Conservation (phyloP, 2,888 invertebrate species). For the Luffia ferchaultella region DNA sequence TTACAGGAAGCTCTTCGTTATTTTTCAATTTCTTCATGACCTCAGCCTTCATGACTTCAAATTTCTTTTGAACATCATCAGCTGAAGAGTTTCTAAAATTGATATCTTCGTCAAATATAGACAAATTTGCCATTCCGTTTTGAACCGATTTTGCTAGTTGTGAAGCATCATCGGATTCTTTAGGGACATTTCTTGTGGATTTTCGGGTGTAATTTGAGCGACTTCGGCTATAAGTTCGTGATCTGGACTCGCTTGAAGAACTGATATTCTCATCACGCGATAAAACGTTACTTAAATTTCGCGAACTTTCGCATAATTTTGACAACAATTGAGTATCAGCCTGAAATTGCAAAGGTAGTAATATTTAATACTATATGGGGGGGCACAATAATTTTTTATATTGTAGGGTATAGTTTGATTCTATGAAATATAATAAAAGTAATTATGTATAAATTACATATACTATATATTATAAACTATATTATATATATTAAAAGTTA, state of each 20-base stretch:
- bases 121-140: constrained; percentile 60
- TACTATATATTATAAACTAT: too few relatives aligned
- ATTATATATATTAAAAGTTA: too few relatives aligned
- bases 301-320: constrained; percentile 43
- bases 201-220: constrained; percentile 29
- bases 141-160: constrained; percentile 64
- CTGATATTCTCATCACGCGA: constrained; percentile 51
- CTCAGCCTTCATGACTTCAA: constrained; percentile 44
- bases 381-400: too few relatives aligned
- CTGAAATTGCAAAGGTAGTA: constrained; percentile 23
- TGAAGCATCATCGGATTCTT: constrained; percentile 45
- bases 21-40: constrained; percentile 47
- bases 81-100: constrained; percentile 27
- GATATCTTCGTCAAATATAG: constrained; percentile 39
- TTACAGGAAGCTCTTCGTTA: constrained; percentile 32
- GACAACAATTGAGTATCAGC: constrained; percentile 35
- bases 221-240: constrained; percentile 32
- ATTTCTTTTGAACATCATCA: constrained; percentile 39
- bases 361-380: too few relatives aligned
- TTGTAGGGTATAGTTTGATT: too few relatives aligned
- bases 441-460: too few relatives aligned
- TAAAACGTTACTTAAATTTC: constrained; percentile 42
- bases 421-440: too few relatives aligned
- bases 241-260: constrained; percentile 40
- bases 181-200: constrained; percentile 40